Evolutionary conservation across 2,888 invertebrate species (phyloP), one percentile per base, ranked within the genome.

Genomic region (Tetragonisca angustula): DNA sequence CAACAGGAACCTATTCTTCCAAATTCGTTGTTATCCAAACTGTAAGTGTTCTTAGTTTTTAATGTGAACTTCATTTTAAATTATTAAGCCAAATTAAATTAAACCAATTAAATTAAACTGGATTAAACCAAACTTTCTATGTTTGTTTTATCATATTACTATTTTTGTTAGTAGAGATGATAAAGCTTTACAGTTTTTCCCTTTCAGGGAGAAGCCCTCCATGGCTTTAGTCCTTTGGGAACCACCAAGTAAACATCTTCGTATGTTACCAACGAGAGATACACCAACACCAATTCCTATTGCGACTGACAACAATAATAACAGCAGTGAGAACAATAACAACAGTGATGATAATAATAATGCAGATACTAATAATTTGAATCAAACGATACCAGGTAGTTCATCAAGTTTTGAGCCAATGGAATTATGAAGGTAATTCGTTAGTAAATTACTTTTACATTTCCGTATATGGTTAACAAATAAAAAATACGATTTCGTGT

Each of bases 201-300:
- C 92, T 95, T 93, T 90, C 84, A 96, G 96, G 89, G 96, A 97
- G 90, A 96, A 96, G 92, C 97, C 97, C 0, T 97, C 97, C 90
- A 97, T 97, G 95, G 97, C 98, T 5, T 93, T 98, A 86, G 97
- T 98, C 2, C 95, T 97, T 17, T 98, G 98, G 98, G 96, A 97
- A 92, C 97, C 98, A 0, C 96, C 97, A 77, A 95, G 96, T 49
- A 95, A 95, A 87, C 95, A 91, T 95, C 95, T 94, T 95, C 91
- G 92, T 68, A 81, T 93, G 43, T 82, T 93, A 4, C 85, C 92
- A 9, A 76, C 87, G 15, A 88, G 90, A 17, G 86, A 91, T 67
- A 87, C 91, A 49, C 91, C 86, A n/a, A 84, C 87, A 4, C 86
- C 91, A n/a, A 87, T 89, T 49, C 87, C 89, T 0, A 87, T 64